Conservation (phyloP, 23 tunicate species). For the Pegea sp. region DNA sequence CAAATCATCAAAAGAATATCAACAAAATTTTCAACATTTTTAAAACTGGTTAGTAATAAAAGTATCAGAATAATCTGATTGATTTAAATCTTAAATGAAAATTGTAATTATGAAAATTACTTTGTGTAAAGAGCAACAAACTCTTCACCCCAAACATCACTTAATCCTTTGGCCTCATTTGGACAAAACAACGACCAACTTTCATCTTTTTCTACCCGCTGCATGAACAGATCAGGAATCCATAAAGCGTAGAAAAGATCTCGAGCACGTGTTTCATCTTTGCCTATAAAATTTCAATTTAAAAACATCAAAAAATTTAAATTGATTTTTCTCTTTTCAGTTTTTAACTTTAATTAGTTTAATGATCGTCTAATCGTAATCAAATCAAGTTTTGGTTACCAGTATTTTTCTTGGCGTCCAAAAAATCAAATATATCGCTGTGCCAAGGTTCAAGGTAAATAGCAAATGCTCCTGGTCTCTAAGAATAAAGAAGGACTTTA, state of each 20-base stretch:
- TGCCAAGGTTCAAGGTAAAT: slow-evolving; percentile 99
- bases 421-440: slow-evolving; percentile 91
- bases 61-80: not conserved
- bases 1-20: no score
- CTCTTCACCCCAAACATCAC: slow-evolving; percentile 92
- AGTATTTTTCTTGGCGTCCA: slow-evolving; percentile 94
- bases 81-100: no score
- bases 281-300: no score
- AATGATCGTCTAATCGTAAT: no score
- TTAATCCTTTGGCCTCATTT: slow-evolving; percentile 75
- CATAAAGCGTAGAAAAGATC: slow-evolving; percentile 95
- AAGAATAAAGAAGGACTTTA: no score
- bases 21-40: no score
- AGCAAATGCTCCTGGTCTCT: slow-evolving; percentile 98
- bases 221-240: slow-evolving; percentile 99
- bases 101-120: slow-evolving; percentile 10
- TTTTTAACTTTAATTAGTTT: no score
- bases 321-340: no score
- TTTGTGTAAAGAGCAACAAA: slow-evolving; percentile 69
- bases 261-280: slow-evolving; percentile 88
- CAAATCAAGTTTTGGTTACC: slow-evolving; percentile 13
- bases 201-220: slow-evolving; percentile 74
- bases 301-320: no score
- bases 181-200: slow-evolving; percentile 94
- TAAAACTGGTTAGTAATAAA: not conserved